Evolutionary conservation across 2,888 invertebrate genomes (phyloP), one percentile per base, ranked within the genome.

Genomic region (Trachelus iudaicus): DNA sequence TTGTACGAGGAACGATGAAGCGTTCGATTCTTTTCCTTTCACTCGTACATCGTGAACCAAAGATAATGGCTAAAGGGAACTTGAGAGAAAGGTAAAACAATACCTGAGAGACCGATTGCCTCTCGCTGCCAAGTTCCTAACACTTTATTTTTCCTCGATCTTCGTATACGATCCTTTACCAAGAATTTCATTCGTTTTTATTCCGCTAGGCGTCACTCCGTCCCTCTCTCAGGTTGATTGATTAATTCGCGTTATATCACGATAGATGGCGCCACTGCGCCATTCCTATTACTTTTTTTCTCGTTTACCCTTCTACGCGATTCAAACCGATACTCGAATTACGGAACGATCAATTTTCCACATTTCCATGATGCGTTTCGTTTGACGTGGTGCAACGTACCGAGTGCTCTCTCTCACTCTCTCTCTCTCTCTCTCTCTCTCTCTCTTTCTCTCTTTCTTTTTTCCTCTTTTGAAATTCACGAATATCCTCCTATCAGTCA

Each of bases 301-400:
- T 40, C 15, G 1, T 56, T 23, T 9, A 56, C 56, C 23, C 56
- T 56, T 1, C 56, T 23, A 56, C 56, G 56, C 56, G 23, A 23
- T 56, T 23, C 56, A 23, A 56, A 56, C 56, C 40, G 75, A 69
- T 75, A 30, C 30, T 75, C 69, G 75, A 75, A 69, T 69, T 56
- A 56, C 56, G 23, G 23, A 23, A 23, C 56, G 56, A 56, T 56
- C 23, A 56, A 56, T 56, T 56, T 56, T 23, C 23, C 56, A 56
- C 9, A 6, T 23, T 56, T 56, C 23, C 23, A 56, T 23, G 56
- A 56, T 56, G 56, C 56, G 56, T 56, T 56, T 56, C 56, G 56
- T 56, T 56, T 56, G 56, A 56, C 56, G 23, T 9, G 56, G 23
- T 56, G 56, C 56, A 56, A 56, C 23, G 9, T 56, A 56, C 56